Evolutionary conservation across 2,888 invertebrate species (phyloP).

Genomic region (Dynastes tityus): DNA sequence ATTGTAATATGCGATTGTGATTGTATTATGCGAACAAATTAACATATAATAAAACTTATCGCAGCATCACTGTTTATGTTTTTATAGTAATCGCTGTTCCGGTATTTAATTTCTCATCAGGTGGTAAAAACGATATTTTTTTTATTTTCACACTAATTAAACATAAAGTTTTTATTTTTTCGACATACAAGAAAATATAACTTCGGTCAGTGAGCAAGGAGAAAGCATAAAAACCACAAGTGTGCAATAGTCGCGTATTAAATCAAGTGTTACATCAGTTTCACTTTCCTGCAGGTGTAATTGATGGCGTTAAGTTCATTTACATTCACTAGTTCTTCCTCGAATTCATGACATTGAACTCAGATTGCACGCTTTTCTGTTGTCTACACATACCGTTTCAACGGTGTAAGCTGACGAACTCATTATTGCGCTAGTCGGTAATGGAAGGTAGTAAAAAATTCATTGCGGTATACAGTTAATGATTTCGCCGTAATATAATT

Average conservation of each 20-base stretch:
- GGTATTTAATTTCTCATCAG: neutral
- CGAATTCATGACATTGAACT: conserved; percentile 19
- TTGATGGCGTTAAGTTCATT: conserved; percentile 10
- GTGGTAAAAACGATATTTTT: neutral
- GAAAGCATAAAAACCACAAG: conserved; percentile 27
- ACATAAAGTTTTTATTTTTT: neutral
- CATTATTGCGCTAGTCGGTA: neutral
- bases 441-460: too few species aligned
- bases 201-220: neutral
- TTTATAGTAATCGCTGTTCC: neutral
- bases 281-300: conserved; percentile 30
- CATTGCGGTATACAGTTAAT: too few species aligned
- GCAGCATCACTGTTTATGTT: neutral
- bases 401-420: neutral
- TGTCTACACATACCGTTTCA: neutral
- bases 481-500: too few species aligned
- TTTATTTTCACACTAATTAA: neutral
- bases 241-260: neutral
- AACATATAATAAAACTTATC: neutral
- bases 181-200: neutral
- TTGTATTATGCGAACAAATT: too few species aligned
- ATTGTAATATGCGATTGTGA: too few species aligned
- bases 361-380: neutral
- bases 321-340: conserved; percentile 9
- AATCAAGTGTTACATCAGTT: neutral